Conservation (phyloP, 1,140 invertebrate genomes). For the Monochamus saltuarius region DNA sequence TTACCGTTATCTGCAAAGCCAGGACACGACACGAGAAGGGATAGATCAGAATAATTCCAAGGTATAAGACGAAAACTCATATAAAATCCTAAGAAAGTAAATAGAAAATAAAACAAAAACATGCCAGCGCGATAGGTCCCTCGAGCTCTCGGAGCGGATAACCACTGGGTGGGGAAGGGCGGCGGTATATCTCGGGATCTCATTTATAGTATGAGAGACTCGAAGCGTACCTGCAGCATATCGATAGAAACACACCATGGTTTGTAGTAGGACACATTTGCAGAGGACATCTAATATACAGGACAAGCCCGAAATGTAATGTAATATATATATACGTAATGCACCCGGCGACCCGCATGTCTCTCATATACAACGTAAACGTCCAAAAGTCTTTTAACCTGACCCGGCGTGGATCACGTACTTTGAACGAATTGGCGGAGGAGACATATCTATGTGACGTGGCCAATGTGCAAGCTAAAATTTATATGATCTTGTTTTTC, state of each 20-base stretch:
- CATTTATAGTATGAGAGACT: constrained; percentile 27
- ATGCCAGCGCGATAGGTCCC: constrained; percentile 25
- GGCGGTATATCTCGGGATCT: not conserved
- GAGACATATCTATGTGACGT: constrained; percentile 33
- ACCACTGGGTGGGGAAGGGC: constrained; percentile 1
- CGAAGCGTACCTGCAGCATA: constrained; percentile 23
- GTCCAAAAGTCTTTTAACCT: constrained; percentile 36
- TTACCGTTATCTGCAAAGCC: constrained; percentile 3
- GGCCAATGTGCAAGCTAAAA: constrained; percentile 27
- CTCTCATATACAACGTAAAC: constrained; percentile 33
- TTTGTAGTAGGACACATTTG: constrained; percentile 17
- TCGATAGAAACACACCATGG: constrained; percentile 21
- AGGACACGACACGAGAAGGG: not conserved
- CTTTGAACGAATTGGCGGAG: constrained; percentile 23
- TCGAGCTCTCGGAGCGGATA: constrained; percentile 13
- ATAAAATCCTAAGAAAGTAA: constrained; percentile 29
- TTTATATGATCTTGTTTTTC: constrained; percentile 34
- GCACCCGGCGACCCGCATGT: constrained; percentile 28
- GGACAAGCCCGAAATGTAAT: constrained; percentile 29
- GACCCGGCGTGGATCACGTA: constrained; percentile 33
- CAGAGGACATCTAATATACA: constrained; percentile 32
- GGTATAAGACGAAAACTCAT: constrained; percentile 22
- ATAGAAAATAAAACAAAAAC: constrained; percentile 33
- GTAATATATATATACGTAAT: constrained; percentile 33
- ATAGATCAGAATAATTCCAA: constrained; percentile 15